Evolutionary conservation across 2,113 vertebrate genomes (phyloP).

Genomic region (Tympanuchus pallidicinctus): DNA sequence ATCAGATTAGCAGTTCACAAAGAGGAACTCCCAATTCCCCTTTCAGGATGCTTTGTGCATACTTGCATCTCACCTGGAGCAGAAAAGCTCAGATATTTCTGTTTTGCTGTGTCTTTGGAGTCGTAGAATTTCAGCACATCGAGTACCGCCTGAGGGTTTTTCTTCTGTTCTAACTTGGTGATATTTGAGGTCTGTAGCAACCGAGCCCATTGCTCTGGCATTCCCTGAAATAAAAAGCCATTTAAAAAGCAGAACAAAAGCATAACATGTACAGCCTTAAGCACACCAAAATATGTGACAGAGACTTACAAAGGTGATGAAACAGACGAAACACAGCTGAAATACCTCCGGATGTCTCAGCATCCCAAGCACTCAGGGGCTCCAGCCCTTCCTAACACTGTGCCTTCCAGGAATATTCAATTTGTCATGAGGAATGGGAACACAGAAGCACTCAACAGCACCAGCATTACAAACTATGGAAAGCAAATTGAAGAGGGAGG

Average conservation of each 20-base stretch:
- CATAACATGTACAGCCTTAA: rapidly evolving
- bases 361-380: background rate
- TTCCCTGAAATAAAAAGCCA: constrained; percentile 81
- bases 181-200: constrained; percentile 98
- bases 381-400: too few relatives aligned
- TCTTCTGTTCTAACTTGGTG: constrained; percentile 98
- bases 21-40: background rate
- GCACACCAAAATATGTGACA: rapidly evolving
- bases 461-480: background rate
- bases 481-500: background rate
- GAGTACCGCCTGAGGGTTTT: constrained; percentile 97
- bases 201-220: constrained; percentile 98
- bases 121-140: constrained; percentile 97
- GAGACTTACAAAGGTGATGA: background rate
- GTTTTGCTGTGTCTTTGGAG: constrained; percentile 93
- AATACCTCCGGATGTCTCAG: background rate
- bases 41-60: background rate
- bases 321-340: background rate
- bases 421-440: background rate
- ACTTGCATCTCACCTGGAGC: constrained; percentile 82
- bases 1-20: background rate
- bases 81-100: constrained; percentile 98
- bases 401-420: background rate
- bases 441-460: background rate
- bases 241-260: background rate